phyloP scores from a whole-genome alignment of 2,888 invertebrate species.

The Apodemia zela region DNA sequence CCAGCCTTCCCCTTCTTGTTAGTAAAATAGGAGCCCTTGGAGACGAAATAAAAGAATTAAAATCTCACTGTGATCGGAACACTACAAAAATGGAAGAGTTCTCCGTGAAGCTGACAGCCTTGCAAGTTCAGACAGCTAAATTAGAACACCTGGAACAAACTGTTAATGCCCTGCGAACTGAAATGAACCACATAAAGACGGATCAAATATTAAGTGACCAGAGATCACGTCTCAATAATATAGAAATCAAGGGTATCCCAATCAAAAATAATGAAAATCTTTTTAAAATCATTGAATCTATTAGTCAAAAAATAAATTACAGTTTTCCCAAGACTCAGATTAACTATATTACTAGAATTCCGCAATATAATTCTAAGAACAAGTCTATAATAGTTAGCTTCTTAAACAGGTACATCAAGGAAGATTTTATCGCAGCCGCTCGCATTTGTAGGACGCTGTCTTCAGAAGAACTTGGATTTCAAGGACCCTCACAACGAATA shows the following conservation, averaged over 20 bases:
- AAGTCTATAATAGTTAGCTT: slow-evolving; percentile 1
- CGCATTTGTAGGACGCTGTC: not conserved
- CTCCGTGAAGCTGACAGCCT: not conserved
- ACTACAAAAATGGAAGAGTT: not conserved
- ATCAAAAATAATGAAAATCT: slow-evolving; percentile 3
- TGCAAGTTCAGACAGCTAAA: not conserved
- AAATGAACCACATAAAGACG: too few relatives aligned
- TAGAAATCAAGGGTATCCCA: not conserved
- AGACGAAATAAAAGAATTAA: slow-evolving; percentile 11
- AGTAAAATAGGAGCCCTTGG: not conserved
- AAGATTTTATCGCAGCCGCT: slow-evolving; percentile 9
- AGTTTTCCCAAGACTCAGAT: not conserved
- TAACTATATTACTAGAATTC: slow-evolving; percentile 3
- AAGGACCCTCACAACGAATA: not conserved
- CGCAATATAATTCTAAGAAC: not conserved
- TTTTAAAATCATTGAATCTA: not conserved
- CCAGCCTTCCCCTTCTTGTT: not conserved
- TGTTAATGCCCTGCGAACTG: too few relatives aligned
- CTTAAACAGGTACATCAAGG: slow-evolving; percentile 5
- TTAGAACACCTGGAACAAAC: too few relatives aligned
- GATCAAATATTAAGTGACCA: not conserved
- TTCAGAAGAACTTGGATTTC: not conserved
- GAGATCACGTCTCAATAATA: not conserved
- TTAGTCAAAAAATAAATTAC: not conserved
- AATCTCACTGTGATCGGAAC: not conserved